A percentile compares a stretch with the other conserved stretches of the same genome.
Conservation (phyloP, 2,888 invertebrate genomes). For the Stenotaenia linearis region DNA sequence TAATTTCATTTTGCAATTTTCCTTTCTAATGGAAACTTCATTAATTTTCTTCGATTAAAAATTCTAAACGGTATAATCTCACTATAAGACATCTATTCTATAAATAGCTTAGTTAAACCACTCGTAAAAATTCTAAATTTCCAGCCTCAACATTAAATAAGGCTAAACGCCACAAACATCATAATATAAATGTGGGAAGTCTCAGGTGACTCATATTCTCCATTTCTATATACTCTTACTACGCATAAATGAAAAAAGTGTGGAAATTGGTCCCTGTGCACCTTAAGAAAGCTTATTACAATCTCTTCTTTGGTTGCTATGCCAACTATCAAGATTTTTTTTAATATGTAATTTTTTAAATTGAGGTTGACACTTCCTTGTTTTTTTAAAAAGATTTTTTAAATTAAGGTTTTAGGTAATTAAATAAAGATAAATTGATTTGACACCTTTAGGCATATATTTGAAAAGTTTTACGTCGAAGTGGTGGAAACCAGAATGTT, state of each 20-base stretch:
- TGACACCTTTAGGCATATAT: background rate
- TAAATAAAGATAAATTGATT: background rate
- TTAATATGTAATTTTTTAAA: background rate
- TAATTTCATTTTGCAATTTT: no score
- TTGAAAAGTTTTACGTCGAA: background rate
- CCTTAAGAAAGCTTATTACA: background rate
- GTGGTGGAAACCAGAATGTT: background rate
- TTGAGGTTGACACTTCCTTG: background rate
- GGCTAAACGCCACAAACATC: background rate
- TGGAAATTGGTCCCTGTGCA: background rate
- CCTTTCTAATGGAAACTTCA: background rate
- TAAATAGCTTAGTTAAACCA: background rate
- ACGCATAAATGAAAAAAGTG: background rate
- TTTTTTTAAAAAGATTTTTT: background rate
- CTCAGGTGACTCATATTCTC: constrained; percentile 7
- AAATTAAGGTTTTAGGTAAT: background rate
- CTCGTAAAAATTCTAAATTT: background rate
- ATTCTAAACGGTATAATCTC: background rate
- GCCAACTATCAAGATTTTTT: background rate
- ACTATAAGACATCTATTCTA: background rate
- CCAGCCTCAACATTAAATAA: background rate
- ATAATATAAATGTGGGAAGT: background rate
- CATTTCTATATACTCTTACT: background rate
- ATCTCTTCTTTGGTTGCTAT: background rate
- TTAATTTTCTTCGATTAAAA: background rate